These are phyloP conservation scores for Procambarus virginalis DNA, from an alignment of 1,140 invertebrate species.

Conservation along the genomic window DNA sequence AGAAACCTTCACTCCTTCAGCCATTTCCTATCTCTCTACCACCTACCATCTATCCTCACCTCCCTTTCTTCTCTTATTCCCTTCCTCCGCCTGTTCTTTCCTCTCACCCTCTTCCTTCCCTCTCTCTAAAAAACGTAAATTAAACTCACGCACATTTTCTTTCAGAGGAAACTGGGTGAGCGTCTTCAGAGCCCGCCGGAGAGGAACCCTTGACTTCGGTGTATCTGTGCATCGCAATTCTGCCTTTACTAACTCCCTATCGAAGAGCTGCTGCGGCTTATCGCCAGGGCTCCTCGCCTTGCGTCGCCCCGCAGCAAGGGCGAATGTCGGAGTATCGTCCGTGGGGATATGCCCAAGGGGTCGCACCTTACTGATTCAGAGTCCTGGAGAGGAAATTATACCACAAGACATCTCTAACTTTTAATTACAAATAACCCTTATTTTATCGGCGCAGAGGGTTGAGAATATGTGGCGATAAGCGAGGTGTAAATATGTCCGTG, in stretches of 20 bases:
- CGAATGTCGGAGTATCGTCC: background rate
- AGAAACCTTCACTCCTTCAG: too few species aligned
- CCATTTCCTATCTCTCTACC: too few species aligned
- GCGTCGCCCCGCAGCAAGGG: background rate
- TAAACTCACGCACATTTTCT: background rate
- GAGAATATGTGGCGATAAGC: slow-evolving; percentile 19
- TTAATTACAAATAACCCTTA: slow-evolving; percentile 55
- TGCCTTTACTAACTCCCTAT: slow-evolving; percentile 54
- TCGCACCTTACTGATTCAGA: slow-evolving; percentile 32
- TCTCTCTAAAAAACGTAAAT: background rate
- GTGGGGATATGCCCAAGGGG: slow-evolving; percentile 10
- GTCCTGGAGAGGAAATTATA: slow-evolving; percentile 55
- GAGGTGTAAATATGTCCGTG: slow-evolving; percentile 18
- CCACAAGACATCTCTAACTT: slow-evolving; percentile 45
- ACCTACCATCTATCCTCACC: too few species aligned
- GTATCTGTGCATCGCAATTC: slow-evolving; percentile 67
- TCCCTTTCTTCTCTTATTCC: too few species aligned
- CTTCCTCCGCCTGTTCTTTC: too few species aligned
- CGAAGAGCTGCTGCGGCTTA: background rate
- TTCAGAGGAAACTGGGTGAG: background rate
- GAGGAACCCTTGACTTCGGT: slow-evolving; percentile 57
- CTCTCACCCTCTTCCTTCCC: too few species aligned
- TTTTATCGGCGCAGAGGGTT: slow-evolving; percentile 13
- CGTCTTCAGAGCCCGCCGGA: slow-evolving; percentile 36
- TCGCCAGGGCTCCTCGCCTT: background rate